Base-by-base conservation (phyloP, 2,797 vertebrate species). In the Naso thynnoides region DNA sequence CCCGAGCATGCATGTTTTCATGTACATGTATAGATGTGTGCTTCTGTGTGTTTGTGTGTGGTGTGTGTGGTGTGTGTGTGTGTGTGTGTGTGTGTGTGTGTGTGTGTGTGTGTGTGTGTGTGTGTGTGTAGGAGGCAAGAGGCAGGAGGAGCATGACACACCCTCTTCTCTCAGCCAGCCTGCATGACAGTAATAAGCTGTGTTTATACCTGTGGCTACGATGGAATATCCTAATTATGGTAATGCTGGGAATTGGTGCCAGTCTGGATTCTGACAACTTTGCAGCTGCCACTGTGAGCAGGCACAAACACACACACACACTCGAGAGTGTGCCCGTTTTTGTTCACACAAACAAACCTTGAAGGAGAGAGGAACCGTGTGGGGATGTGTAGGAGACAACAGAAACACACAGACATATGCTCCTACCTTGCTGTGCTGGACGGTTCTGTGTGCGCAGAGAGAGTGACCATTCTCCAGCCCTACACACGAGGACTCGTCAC, bases 361-460 rank as follows among this genome's bases (percentile, higher is more conserved):
- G 33, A 19, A 50, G 38, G 29, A 56, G 16, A 63, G 41, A 7
- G 52, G 19, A 48, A 24, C 42, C 15, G 5, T 47, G 26, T 3
- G 39, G 44, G 33, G 33, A 33, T 16, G 41, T 64, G 6, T 59
- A 33, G 0, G 3, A 33, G 48, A 79, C 72, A 76, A 67, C 26
- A 16, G 41, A 69, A 73, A 75, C 5, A 50, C 53, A n/a, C 27
- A 31, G 21, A 55, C 31, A 33, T 16, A 52, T 31, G 33, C 52
- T 68, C 92, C 85, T 93, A 99, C 98, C 96, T 96, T 96, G 91
- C 96, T 97, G 60, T 95, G 94, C 57, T 94, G 95, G 78, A 96
- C 95, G 5, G 92, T 83, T 75, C 93, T 95, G 86, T 95, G 95
- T 75, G 88, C 81, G 58, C 83, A 88, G 58, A 91, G 90, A 13